These are phyloP conservation scores for Actinia tenebrosa DNA, from an alignment of 64 coral and sea anemone genomes.

Conservation along the genomic window DNA sequence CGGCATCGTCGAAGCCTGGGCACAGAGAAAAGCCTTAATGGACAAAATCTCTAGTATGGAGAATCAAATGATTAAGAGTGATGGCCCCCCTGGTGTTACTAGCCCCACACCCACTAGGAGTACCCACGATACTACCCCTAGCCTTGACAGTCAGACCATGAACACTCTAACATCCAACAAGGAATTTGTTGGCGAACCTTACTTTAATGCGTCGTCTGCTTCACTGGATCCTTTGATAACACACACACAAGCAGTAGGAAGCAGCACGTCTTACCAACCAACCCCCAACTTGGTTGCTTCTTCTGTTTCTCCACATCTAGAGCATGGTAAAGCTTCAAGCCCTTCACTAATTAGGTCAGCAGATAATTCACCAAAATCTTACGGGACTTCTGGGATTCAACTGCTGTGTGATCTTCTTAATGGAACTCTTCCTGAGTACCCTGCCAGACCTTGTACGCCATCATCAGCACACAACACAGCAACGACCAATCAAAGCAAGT, in stretches of 20 bases:
- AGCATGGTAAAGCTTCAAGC: not conserved
- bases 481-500: not conserved
- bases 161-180: too few species aligned
- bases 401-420: conserved; percentile 80
- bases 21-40: conserved; percentile 58
- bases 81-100: not conserved
- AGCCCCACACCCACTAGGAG: not conserved
- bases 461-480: not conserved
- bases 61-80: conserved; percentile 43
- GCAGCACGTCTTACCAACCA: not conserved
- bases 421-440: conserved; percentile 58
- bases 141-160: not conserved
- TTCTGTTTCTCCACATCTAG: not conserved
- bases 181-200: too few species aligned
- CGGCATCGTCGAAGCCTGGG: conserved; percentile 54
- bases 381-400: conserved; percentile 64
- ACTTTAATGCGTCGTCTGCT: too few species aligned
- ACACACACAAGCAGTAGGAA: not conserved
- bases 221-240: not conserved
- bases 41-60: conserved; percentile 67
- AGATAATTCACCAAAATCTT: not conserved
- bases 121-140: not conserved
- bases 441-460: conserved; percentile 1
- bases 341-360: not conserved
- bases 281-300: not conserved